Base-by-base conservation (phyloP, 2,888 invertebrate species). In the Ormia ochracea region DNA sequence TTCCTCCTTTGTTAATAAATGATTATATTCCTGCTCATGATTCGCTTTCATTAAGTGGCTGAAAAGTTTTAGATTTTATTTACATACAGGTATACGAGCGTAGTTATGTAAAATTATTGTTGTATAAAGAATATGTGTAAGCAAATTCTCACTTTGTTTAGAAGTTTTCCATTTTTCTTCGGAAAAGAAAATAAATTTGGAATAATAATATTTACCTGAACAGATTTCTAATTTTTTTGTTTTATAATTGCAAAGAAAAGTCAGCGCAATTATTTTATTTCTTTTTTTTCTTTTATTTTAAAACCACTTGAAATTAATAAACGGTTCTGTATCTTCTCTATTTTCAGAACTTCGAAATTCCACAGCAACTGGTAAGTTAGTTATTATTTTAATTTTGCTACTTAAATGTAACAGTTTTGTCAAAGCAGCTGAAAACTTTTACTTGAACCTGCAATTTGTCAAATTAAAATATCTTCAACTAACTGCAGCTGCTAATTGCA, bases 311-410 rank as follows among this genome's bases (percentile, higher is more conserved):
- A 10, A 52, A 38, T 31, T 52, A 54, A 54, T 43, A 14, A 50
- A 26, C 2, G 26, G 43, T 48, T 17, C 3, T 0, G 1, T 26
- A 58, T 58, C 31, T 0, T n/a, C n/a, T 58, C 17, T 70, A 48
- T n/a, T 70, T 70, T 4, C 69, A 59, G 69, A 70, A 9, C 28
- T 26, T 14, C 4, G 26, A 17, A 21, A 38, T 48, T 19, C 19
- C 14, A 6, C 17, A 48, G 36, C 12, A 17, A 48, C 48, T 26
- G 69, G 58, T 59, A 50, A 68, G 54, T 54, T 43, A 70, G 69
- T 58, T 68, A 10, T 48, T 23, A 14, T 54, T 19, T 28, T 23
- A 4, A 7, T 21, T 33, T n/a, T 4, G 0, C 36, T 48, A 21
- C 17, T 36, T 14, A 0, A 23, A 36, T 3, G 6, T 26, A 23